A percentile compares a stretch with the other conserved stretches of the same genome.
These are phyloP conservation scores for Caenorhabditis becei DNA, from an alignment of 2,888 invertebrate genomes.

Conservation along the genomic window DNA sequence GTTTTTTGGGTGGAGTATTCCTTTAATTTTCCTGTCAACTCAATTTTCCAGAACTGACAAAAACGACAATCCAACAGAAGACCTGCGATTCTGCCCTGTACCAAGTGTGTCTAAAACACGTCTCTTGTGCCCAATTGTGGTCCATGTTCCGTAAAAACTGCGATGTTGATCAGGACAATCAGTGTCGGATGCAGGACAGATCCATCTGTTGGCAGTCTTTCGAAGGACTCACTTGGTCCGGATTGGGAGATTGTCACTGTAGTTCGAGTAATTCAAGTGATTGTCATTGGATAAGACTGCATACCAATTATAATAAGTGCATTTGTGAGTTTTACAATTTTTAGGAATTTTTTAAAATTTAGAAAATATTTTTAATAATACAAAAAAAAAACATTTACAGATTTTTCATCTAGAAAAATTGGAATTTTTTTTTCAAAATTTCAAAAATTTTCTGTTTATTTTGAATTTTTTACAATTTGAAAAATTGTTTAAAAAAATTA, in stretches of 20 bases:
- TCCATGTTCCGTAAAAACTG: conserved; percentile 78
- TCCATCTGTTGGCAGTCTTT: conserved; percentile 81
- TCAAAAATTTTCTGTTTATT: no score
- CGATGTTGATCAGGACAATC: conserved; percentile 78
- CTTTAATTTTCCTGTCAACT: not conserved
- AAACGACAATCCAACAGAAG: conserved; percentile 52
- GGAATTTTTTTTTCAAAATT: no score
- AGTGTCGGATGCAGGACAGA: conserved; percentile 78
- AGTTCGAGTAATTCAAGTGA: conserved; percentile 73
- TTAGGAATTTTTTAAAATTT: not conserved
- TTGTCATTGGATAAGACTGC: conserved; percentile 81
- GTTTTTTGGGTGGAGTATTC: not conserved
- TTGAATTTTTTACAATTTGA: no score
- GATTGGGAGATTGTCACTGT: conserved; percentile 79
- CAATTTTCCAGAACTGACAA: conserved; percentile 50
- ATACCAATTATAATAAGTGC: conserved; percentile 81
- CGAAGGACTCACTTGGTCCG: conserved; percentile 81
- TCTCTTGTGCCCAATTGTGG: conserved; percentile 80
- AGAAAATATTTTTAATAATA: not conserved
- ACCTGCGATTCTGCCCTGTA: conserved; percentile 78
- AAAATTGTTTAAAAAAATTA: no score
- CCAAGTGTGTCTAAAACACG: conserved; percentile 77
- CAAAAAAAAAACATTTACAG: no score
- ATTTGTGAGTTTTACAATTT: conserved; percentile 73
- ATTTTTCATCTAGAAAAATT: no score